Percentiles rank a stretch among this genome's conserved stretches.
phyloP scores from a whole-genome alignment of 1,140 invertebrate species.

The Belonocnema kinseyi region DNA sequence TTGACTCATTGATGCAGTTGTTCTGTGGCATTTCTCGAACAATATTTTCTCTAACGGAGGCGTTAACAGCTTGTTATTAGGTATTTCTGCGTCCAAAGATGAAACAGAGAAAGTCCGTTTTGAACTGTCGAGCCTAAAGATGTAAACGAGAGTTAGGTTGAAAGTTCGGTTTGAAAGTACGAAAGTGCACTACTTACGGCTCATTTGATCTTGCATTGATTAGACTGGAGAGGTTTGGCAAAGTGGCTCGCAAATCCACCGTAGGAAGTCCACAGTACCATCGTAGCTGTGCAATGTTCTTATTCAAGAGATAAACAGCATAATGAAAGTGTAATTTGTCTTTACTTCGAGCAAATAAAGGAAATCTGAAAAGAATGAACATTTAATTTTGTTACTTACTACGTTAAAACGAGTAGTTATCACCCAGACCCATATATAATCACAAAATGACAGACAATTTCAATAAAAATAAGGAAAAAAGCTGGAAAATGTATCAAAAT shows the following conservation, averaged over 20 bases:
- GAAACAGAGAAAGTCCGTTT: constrained; percentile 74
- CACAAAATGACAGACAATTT: no score
- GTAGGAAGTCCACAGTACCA: constrained; percentile 84
- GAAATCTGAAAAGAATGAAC: constrained; percentile 79
- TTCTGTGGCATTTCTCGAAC: constrained; percentile 67
- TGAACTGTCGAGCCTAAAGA: constrained; percentile 68
- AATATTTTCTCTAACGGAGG: constrained; percentile 69
- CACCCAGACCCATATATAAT: no score
- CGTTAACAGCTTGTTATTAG: constrained; percentile 62
- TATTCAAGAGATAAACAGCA: constrained; percentile 91
- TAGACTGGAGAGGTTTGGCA: constrained; percentile 83
- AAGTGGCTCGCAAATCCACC: constrained; percentile 82
- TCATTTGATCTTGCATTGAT: constrained; percentile 75
- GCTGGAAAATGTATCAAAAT: no score
- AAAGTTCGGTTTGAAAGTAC: not conserved
- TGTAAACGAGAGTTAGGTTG: constrained; percentile 31
- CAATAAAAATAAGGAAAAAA: no score
- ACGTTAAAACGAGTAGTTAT: no score
- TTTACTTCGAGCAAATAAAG: constrained; percentile 85
- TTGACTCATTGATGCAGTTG: constrained; percentile 65
- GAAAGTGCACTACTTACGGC: constrained; percentile 56
- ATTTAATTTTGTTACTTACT: no score
- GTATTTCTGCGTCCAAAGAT: constrained; percentile 69
- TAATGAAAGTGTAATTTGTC: constrained; percentile 86
- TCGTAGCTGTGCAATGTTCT: constrained; percentile 89